A percentile compares a stretch with the other conserved stretches of the same genome.
Conservation (phyloP, 2,888 invertebrate genomes). For the Lasioglossum figueresi region DNA sequence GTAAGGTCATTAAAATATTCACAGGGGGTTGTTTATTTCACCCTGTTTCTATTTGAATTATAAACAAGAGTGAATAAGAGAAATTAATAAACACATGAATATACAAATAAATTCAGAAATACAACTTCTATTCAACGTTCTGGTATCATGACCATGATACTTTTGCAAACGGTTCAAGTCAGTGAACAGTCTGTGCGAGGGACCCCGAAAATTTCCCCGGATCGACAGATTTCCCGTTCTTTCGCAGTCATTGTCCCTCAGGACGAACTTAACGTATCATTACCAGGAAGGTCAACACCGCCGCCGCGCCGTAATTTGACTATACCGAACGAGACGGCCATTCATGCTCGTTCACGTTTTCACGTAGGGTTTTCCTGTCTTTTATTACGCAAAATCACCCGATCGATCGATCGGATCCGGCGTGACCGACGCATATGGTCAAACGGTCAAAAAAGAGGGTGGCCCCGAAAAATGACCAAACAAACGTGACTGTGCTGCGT, state of each 20-base stretch:
- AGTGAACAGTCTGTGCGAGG: not conserved
- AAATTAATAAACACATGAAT: not conserved
- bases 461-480: slow-evolving; percentile 78
- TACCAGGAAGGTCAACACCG: slow-evolving; percentile 66
- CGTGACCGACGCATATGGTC: slow-evolving; percentile 81
- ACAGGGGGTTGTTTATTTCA: not conserved
- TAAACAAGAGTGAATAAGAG: not conserved
- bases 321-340: slow-evolving; percentile 65
- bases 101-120: not conserved
- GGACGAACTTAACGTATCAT: slow-evolving; percentile 73
- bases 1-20: not conserved
- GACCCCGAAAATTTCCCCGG: slow-evolving; percentile 24
- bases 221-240: slow-evolving; percentile 64
- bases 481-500: slow-evolving; percentile 57
- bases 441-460: slow-evolving; percentile 82
- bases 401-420: slow-evolving; percentile 63
- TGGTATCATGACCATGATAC: not conserved
- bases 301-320: slow-evolving; percentile 73
- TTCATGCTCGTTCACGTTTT: slow-evolving; percentile 60
- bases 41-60: not conserved
- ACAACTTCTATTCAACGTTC: not conserved
- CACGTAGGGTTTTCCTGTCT: slow-evolving; percentile 64
- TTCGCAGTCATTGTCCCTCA: slow-evolving; percentile 51
- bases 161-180: not conserved
- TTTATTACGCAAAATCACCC: slow-evolving; percentile 73